Conservation (phyloP, 2,888 invertebrate genomes). For the Sesia bembeciformis region DNA sequence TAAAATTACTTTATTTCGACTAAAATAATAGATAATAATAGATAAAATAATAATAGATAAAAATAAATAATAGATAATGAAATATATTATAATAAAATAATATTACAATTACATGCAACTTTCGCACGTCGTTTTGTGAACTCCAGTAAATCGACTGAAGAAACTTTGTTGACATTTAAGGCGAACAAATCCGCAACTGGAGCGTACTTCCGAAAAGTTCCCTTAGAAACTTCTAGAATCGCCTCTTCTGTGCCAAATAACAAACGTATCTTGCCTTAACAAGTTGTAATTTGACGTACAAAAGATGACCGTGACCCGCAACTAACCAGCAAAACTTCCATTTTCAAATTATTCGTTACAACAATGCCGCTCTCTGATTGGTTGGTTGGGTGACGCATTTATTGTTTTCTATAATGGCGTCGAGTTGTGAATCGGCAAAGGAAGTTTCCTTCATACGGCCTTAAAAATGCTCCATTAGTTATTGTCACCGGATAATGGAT, state of each 20-base stretch:
- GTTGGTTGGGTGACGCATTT: slow-evolving; percentile 6
- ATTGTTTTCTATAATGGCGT: slow-evolving; percentile 2
- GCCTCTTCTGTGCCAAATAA: slow-evolving; percentile 2
- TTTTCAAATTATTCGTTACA: slow-evolving; percentile 10
- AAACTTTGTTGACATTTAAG: slow-evolving; percentile 15
- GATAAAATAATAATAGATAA: no score
- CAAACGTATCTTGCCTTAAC: slow-evolving; percentile 8
- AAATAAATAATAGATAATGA: no score
- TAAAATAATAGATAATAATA: no score
- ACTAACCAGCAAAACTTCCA: slow-evolving; percentile 9
- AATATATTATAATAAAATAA: no score
- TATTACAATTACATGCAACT: no score
- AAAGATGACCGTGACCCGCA: slow-evolving; percentile 16
- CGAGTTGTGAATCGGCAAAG: background rate
- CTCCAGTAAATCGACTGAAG: background rate
- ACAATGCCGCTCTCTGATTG: slow-evolving; percentile 15
- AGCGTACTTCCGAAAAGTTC: background rate
- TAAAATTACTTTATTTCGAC: no score
- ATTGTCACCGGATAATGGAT: background rate
- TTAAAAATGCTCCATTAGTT: background rate
- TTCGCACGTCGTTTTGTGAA: background rate
- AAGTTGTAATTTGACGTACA: slow-evolving; percentile 13
- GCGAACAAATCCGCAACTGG: slow-evolving; percentile 8
- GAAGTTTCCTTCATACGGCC: background rate
- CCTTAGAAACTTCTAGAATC: background rate